A percentile compares a stretch with the other conserved stretches of the same genome.
These are phyloP conservation scores for Fukomys damarensis DNA, from an alignment of 2,113 vertebrate genomes.

Conservation along the genomic window DNA sequence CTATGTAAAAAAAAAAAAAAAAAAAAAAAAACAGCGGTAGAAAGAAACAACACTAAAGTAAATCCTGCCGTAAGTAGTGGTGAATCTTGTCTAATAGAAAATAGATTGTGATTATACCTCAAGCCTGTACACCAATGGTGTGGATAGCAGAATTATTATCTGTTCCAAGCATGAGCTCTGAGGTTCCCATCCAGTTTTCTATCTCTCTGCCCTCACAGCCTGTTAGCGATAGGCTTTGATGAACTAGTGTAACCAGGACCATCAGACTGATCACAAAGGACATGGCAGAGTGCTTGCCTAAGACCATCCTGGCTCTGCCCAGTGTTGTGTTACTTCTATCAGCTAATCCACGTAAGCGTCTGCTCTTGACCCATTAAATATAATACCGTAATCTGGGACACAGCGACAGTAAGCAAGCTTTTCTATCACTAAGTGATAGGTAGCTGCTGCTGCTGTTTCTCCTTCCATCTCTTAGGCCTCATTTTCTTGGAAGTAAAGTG, in stretches of 20 bases:
- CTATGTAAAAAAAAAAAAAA: too few relatives aligned
- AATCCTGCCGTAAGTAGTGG: background rate
- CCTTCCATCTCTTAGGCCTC: background rate
- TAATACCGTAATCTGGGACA: background rate
- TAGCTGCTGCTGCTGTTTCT: background rate
- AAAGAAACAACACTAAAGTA: background rate
- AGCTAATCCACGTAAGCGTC: background rate
- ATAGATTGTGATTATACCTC: background rate
- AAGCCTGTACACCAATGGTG: background rate
- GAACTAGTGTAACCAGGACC: background rate
- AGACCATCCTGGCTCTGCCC: background rate
- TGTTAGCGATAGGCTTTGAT: background rate
- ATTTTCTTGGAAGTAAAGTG: background rate
- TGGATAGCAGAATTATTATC: background rate
- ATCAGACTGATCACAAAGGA: background rate
- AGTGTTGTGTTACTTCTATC: background rate
- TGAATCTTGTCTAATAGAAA: background rate
- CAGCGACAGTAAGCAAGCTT: background rate
- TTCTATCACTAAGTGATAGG: background rate
- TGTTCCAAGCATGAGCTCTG: background rate
- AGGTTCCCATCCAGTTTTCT: background rate
- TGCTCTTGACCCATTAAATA: background rate
- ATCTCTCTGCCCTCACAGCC: background rate
- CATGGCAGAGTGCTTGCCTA: background rate
- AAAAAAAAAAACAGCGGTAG: background rate